Conservation (phyloP, 2,113 vertebrate species). For the Muntiacus muntjak region DNA sequence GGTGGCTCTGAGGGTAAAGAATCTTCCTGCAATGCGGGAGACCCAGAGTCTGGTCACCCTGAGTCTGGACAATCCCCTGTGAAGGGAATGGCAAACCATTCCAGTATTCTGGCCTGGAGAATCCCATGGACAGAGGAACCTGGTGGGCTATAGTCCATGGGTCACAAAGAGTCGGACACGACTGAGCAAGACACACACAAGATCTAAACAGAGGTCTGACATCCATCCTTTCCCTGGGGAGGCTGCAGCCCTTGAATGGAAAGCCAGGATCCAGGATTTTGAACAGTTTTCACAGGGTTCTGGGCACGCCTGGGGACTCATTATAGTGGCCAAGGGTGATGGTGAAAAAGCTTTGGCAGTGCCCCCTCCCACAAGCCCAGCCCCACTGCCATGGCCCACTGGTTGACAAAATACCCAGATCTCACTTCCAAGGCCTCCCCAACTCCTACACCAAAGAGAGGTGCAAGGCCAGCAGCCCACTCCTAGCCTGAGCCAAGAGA, state of each 20-base stretch:
- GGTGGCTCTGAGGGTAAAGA: neutral
- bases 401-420: neutral
- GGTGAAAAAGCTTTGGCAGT: accelerated
- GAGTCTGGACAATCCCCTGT: neutral
- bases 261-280: neutral
- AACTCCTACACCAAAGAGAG: neutral
- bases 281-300: neutral
- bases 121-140: neutral
- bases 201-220: neutral
- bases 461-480: neutral
- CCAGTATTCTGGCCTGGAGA: neutral
- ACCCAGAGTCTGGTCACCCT: neutral
- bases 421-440: neutral
- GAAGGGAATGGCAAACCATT: neutral
- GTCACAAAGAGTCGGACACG: accelerated
- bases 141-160: neutral
- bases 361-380: neutral
- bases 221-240: neutral
- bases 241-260: neutral
- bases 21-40: neutral
- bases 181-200: neutral
- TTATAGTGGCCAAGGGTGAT: neutral
- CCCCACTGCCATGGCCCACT: neutral
- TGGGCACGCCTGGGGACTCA: accelerated
- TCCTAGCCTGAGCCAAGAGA: neutral